Percentiles rank a stretch among this genome's conserved stretches.
phyloP scores from a whole-genome alignment of 2,113 vertebrate species.

The human (Homo sapiens) region DNA sequence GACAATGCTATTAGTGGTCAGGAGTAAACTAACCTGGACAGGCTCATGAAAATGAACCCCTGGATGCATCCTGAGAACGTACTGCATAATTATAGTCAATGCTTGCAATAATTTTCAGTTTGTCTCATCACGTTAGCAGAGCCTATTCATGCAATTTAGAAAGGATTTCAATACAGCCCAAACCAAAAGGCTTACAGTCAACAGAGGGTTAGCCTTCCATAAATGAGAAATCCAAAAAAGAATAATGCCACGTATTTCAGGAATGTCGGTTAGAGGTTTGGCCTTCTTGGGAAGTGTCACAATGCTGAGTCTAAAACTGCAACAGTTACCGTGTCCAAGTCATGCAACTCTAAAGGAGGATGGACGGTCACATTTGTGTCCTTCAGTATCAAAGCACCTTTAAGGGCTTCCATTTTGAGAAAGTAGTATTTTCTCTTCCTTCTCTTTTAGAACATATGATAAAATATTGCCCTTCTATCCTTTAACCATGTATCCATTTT shows the following conservation, averaged over 20 bases:
- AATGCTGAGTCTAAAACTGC: background rate
- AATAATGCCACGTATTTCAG: background rate
- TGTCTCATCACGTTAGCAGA: background rate
- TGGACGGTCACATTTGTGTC: fast-evolving
- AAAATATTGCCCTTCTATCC: background rate
- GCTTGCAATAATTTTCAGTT: background rate
- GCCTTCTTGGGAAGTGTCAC: background rate
- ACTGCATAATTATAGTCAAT: background rate
- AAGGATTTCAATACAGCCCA: background rate
- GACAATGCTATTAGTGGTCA: background rate
- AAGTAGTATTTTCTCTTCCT: background rate
- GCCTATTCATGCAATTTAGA: background rate
- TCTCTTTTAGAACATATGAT: background rate
- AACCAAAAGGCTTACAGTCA: background rate
- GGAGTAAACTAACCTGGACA: background rate
- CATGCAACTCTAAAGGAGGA: background rate
- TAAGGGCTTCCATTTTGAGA: background rate
- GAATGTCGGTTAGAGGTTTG: background rate
- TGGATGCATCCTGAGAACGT: background rate
- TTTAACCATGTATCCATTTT: background rate
- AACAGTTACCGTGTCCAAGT: background rate
- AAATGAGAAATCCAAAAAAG: background rate
- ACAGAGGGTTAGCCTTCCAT: background rate
- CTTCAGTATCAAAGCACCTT: background rate
- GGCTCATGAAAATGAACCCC: background rate